Evolutionary conservation across 2,797 vertebrate genomes (phyloP).

Genomic region (Lycodopsis pacificus): DNA sequence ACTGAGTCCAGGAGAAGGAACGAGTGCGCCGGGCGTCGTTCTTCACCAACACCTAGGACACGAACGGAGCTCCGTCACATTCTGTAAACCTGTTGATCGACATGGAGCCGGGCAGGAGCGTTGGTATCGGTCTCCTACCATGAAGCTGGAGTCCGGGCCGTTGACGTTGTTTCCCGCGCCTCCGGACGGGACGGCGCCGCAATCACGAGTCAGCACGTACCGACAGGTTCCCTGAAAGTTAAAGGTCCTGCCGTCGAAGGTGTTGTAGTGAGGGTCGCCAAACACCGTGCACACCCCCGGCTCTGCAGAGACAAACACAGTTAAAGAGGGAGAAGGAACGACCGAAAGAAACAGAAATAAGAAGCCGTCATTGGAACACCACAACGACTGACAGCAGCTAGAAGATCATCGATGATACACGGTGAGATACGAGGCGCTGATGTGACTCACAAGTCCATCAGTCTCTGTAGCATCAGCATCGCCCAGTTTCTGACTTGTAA

Average conservation of each 20-base stretch:
- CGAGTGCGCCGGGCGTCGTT: conserved; percentile 95
- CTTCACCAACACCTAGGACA: conserved; percentile 89
- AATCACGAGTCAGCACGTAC: conserved; percentile 95
- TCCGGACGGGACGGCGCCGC: conserved; percentile 68
- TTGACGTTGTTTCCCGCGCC: conserved; percentile 53
- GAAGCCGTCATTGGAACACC: neutral
- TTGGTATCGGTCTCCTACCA: conserved; percentile 66
- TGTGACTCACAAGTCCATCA: conserved; percentile 16
- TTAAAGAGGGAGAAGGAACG: neutral
- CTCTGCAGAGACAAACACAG: conserved; percentile 82
- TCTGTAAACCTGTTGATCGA: neutral
- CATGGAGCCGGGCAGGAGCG: neutral
- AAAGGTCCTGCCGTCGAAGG: conserved; percentile 97
- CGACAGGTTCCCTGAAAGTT: conserved; percentile 99
- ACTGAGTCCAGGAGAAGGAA: conserved; percentile 98
- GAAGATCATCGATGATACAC: conserved; percentile 21
- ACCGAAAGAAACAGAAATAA: neutral
- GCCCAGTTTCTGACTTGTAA: neutral
- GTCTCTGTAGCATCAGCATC: neutral
- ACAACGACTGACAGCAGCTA: too few species aligned
- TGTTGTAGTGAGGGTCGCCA: conserved; percentile 99
- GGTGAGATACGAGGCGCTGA: conserved; percentile 40
- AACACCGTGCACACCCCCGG: conserved; percentile 98
- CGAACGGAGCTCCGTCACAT: neutral
- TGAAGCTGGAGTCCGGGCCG: conserved; percentile 85